Percentiles rank a stretch among this genome's conserved stretches.
These are phyloP conservation scores for Porphyrio hochstetteri DNA, from an alignment of 2,113 vertebrate species.

Conservation along the genomic window DNA sequence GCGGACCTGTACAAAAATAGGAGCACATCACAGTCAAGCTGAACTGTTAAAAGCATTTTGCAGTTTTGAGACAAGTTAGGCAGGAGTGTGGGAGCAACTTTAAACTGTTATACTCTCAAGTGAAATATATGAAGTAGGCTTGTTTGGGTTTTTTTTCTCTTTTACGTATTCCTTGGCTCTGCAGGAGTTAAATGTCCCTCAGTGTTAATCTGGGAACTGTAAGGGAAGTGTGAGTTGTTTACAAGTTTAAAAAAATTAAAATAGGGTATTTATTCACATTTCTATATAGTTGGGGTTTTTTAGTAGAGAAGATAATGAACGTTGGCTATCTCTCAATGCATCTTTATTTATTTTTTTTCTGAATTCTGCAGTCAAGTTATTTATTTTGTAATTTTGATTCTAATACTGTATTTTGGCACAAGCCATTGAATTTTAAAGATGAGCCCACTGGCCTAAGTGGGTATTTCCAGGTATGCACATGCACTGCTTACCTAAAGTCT, in stretches of 20 bases:
- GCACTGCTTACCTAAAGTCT: neutral
- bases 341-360: constrained; percentile 53
- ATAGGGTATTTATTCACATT: neutral
- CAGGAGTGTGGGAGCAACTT: neutral
- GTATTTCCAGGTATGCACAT: neutral
- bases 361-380: constrained; percentile 26
- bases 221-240: neutral
- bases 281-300: neutral
- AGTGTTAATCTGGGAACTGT: neutral
- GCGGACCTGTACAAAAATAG: neutral
- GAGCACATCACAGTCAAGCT: neutral
- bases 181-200: neutral
- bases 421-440: neutral
- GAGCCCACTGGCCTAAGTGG: neutral
- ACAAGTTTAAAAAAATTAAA: neutral
- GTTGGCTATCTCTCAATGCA: constrained; percentile 13
- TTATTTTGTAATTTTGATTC: constrained; percentile 66
- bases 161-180: neutral
- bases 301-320: neutral
- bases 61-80: neutral
- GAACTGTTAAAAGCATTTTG: neutral
- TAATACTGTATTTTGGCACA: constrained; percentile 52
- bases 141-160: neutral
- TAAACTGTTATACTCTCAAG: neutral
- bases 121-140: neutral